phyloP scores from a whole-genome alignment of 2,113 vertebrate genomes.

The Sinocyclocheilus rhinocerous region DNA sequence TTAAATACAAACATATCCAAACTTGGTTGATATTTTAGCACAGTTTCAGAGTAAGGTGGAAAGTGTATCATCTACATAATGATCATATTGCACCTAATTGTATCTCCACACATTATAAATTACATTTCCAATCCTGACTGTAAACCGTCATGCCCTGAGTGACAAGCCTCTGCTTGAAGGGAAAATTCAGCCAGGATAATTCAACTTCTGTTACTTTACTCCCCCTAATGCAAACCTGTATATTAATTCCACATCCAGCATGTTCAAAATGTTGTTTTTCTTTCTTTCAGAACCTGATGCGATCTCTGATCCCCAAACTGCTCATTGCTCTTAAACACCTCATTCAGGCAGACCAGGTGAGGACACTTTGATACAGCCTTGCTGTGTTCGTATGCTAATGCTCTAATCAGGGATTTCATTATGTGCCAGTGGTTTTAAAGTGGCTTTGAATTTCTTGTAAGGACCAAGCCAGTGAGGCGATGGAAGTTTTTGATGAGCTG shows the following conservation, averaged over 20 bases:
- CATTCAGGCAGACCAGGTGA: slow-evolving; percentile 82
- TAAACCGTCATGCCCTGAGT: background rate
- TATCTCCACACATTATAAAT: background rate
- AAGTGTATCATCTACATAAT: background rate
- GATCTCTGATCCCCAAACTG: slow-evolving; percentile 79
- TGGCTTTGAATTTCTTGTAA: slow-evolving; percentile 55
- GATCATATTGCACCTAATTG: background rate
- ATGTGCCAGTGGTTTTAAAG: background rate
- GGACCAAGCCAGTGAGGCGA: slow-evolving; percentile 83
- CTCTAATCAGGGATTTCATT: background rate
- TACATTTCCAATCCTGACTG: background rate
- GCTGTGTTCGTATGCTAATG: background rate
- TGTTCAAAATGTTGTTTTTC: slow-evolving; percentile 23
- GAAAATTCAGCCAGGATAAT: background rate
- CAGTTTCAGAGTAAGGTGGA: no score
- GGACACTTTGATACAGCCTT: background rate
- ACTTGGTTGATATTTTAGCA: no score
- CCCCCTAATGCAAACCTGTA: background rate
- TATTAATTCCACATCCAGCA: background rate
- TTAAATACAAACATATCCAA: no score
- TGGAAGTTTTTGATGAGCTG: slow-evolving; percentile 90
- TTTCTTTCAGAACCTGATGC: slow-evolving; percentile 75
- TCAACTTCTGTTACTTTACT: background rate
- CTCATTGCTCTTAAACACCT: slow-evolving; percentile 79
- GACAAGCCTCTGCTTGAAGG: background rate